Percentiles rank a stretch among this genome's conserved stretches.
These are phyloP conservation scores for Tenebrio molitor DNA, from an alignment of 1,140 invertebrate species.

Conservation along the genomic window DNA sequence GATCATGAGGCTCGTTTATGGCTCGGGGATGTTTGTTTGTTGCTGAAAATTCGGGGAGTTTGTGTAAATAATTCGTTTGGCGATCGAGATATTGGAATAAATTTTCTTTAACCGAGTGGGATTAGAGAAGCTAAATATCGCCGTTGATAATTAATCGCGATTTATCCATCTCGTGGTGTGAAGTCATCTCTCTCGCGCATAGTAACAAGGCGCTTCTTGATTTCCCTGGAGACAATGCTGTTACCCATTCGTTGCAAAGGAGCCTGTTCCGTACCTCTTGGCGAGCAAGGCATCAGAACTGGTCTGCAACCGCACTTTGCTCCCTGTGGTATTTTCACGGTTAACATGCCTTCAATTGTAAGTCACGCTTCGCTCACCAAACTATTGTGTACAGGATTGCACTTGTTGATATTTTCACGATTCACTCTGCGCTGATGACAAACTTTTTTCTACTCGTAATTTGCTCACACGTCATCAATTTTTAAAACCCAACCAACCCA, in stretches of 20 bases:
- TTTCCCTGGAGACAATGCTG: slow-evolving; percentile 40
- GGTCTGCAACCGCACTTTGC: slow-evolving; percentile 41
- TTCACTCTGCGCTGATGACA: slow-evolving; percentile 6
- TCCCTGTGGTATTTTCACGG: slow-evolving; percentile 46
- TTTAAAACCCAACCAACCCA: no score
- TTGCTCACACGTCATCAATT: no score
- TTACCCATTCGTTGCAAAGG: slow-evolving; percentile 40
- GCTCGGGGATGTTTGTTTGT: background rate
- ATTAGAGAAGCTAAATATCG: slow-evolving; percentile 39
- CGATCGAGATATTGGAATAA: slow-evolving; percentile 10
- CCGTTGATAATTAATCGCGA: slow-evolving; percentile 45
- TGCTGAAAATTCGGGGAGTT: background rate
- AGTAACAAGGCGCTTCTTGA: slow-evolving; percentile 46
- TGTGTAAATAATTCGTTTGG: slow-evolving; percentile 18
- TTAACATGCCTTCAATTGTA: slow-evolving; percentile 46
- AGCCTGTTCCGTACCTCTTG: slow-evolving; percentile 37
- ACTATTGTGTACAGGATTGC: slow-evolving; percentile 43
- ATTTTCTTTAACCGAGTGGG: slow-evolving; percentile 12
- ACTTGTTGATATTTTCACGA: slow-evolving; percentile 47
- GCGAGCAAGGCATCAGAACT: slow-evolving; percentile 29
- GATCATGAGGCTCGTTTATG: background rate
- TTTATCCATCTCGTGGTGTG: slow-evolving; percentile 45
- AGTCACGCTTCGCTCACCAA: slow-evolving; percentile 41
- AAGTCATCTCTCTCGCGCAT: slow-evolving; percentile 44
- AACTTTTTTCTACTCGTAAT: no score